phyloP scores from a whole-genome alignment of 2,113 vertebrate genomes.

The Montifringilla adamsi region DNA sequence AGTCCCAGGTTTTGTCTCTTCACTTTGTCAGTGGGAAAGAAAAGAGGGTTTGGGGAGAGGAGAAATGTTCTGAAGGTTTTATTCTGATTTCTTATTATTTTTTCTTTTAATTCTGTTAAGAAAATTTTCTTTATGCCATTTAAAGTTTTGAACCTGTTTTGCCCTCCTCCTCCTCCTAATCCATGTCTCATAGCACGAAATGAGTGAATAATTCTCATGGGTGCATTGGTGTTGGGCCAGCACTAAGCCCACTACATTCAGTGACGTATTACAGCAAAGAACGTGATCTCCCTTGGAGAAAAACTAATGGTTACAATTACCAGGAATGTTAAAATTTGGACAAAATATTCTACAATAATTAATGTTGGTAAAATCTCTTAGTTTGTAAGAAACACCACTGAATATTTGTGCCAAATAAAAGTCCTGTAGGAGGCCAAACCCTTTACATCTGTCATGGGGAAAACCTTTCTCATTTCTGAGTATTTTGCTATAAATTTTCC shows the following conservation, averaged over 20 bases:
- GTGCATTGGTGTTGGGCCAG: not conserved
- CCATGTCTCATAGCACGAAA: not conserved
- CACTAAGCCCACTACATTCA: not conserved
- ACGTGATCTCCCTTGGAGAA: not conserved
- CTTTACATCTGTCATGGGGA: not conserved
- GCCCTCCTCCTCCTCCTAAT: not conserved
- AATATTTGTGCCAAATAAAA: not conserved
- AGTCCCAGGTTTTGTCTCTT: not conserved
- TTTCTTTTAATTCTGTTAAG: not conserved
- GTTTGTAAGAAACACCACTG: not conserved
- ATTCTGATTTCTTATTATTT: not conserved
- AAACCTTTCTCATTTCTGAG: not conserved
- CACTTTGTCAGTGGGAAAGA: not conserved
- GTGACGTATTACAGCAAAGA: not conserved
- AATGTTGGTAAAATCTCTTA: not conserved
- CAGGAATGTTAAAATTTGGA: not conserved
- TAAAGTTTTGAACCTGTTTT: not conserved
- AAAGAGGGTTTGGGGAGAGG: not conserved
- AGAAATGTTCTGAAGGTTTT: not conserved
- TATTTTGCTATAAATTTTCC: not conserved
- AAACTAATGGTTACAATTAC: not conserved
- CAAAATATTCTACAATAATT: not conserved
- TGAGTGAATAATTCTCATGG: not conserved
- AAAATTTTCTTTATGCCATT: not conserved
- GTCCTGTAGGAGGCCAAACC: not conserved